These are phyloP conservation scores for Petrocephalus zakoni DNA, from an alignment of 2,113 vertebrate species.

Conservation along the genomic window DNA sequence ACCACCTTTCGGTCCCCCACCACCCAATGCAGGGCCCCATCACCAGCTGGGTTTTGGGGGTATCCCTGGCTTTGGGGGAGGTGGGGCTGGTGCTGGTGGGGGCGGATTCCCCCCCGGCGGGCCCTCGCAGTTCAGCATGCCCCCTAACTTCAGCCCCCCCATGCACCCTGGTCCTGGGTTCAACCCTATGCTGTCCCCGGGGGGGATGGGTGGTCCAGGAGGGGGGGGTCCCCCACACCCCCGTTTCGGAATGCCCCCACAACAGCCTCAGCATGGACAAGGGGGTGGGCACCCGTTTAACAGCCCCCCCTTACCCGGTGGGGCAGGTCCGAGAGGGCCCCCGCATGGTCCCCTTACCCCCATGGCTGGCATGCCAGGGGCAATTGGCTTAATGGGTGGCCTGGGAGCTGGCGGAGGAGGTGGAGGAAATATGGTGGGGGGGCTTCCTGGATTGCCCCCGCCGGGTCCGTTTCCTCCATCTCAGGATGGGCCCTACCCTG, in stretches of 20 bases:
- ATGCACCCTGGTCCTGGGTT: conserved; percentile 79
- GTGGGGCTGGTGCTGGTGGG: conserved; percentile 51
- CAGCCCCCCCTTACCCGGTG: conserved; percentile 64
- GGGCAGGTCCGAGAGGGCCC: conserved; percentile 63
- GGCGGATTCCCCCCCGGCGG: conserved; percentile 68
- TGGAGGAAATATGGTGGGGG: conserved; percentile 66
- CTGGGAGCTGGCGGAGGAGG: conserved; percentile 58
- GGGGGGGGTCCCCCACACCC: conserved; percentile 66
- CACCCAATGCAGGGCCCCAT: conserved; percentile 65
- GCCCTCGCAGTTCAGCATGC: conserved; percentile 76
- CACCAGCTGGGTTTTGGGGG: conserved; percentile 81
- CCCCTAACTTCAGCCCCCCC: conserved; percentile 89
- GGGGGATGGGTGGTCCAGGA: conserved; percentile 61
- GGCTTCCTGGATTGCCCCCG: conserved; percentile 72
- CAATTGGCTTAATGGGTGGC: conserved; percentile 67
- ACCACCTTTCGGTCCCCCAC: conserved; percentile 67
- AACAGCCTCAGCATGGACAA: conserved; percentile 68
- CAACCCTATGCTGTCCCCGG: conserved; percentile 84
- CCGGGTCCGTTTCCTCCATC: conserved; percentile 81
- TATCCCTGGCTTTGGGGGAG: conserved; percentile 66
- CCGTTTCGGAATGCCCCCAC: conserved; percentile 64
- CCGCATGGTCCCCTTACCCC: conserved; percentile 59
- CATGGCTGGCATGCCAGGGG: conserved; percentile 64
- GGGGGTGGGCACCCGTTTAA: conserved; percentile 67
- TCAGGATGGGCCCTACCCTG: conserved; percentile 67